phyloP scores from a whole-genome alignment of 2,113 vertebrate genomes.

The Anhinga rufa region DNA sequence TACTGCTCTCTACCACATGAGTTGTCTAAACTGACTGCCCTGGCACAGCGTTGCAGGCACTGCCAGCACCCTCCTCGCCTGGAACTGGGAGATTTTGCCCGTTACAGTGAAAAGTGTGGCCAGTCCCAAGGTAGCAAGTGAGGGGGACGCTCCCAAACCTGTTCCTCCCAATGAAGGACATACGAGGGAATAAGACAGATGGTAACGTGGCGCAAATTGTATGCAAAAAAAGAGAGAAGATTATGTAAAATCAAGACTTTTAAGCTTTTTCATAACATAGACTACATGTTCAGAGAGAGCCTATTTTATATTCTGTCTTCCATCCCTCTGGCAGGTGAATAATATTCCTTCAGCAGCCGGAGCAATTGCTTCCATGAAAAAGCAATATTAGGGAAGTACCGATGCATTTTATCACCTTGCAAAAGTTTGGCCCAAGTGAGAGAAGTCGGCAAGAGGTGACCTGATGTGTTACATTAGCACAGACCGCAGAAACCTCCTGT shows the following conservation, averaged over 20 bases:
- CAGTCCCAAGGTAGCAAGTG: background rate
- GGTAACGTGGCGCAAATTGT: background rate
- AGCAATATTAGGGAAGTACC: background rate
- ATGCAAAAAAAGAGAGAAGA: background rate
- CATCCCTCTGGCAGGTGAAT: background rate
- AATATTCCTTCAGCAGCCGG: background rate
- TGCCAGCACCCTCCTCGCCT: background rate
- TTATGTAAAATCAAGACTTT: background rate
- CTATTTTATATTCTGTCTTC: background rate
- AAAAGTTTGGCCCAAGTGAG: background rate
- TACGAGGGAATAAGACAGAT: background rate
- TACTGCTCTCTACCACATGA: background rate
- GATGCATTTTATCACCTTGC: background rate
- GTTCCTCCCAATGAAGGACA: background rate
- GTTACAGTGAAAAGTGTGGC: background rate
- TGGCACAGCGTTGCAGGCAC: background rate
- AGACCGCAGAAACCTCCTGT: background rate
- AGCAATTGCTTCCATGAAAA: background rate
- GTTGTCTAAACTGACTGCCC: background rate
- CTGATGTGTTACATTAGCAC: background rate
- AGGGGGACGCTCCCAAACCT: no score
- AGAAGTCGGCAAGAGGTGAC: background rate
- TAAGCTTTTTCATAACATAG: background rate
- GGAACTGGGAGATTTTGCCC: background rate
- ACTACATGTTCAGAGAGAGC: background rate